phyloP scores from a whole-genome alignment of 2,113 vertebrate genomes.

The Hippocampus guttulatus region DNA sequence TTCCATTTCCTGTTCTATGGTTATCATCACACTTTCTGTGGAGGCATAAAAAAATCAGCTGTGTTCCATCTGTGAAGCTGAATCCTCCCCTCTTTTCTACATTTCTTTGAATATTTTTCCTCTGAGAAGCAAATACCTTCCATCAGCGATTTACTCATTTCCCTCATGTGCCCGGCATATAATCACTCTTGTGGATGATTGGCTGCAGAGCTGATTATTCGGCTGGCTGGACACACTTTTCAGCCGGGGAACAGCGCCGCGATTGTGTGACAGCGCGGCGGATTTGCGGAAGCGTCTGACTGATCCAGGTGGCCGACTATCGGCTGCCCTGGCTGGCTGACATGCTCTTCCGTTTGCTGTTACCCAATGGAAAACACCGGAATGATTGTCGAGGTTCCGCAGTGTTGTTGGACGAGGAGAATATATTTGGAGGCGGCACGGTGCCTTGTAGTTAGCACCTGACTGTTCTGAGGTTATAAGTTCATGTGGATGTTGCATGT shows the following conservation, averaged over 20 bases:
- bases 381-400: neutral
- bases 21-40: neutral
- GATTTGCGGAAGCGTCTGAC: slow-evolving; percentile 23
- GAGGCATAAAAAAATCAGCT: neutral
- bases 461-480: neutral
- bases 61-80: neutral
- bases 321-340: slow-evolving; percentile 14
- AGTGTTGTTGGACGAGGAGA: neutral
- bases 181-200: slow-evolving; percentile 55
- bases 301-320: slow-evolving; percentile 35
- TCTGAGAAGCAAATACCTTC: slow-evolving; percentile 33
- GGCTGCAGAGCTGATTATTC: slow-evolving; percentile 57
- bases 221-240: slow-evolving; percentile 39
- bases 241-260: slow-evolving; percentile 20
- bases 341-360: slow-evolving; percentile 12
- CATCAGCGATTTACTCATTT: slow-evolving; percentile 46
- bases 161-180: slow-evolving; percentile 46
- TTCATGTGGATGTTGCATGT: neutral
- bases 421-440: neutral
- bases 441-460: neutral
- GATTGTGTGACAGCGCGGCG: slow-evolving; percentile 34
- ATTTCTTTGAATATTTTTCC: slow-evolving; percentile 39
- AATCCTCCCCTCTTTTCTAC: neutral
- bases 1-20: no score
- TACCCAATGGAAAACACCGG: slow-evolving; percentile 3